Conservation (phyloP, 2,113 vertebrate genomes). For the Maylandia zebra region DNA sequence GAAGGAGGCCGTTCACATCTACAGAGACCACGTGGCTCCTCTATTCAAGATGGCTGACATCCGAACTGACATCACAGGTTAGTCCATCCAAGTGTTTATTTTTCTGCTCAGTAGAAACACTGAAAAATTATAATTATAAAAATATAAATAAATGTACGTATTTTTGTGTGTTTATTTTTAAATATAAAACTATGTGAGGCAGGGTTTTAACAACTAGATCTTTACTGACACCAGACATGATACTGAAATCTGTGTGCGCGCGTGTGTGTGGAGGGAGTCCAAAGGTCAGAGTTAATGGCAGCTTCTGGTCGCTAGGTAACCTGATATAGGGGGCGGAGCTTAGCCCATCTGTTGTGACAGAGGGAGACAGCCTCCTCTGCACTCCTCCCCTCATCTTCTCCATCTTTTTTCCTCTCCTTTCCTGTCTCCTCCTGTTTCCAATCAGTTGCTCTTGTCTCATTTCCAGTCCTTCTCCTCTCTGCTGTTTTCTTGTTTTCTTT, state of each 20-base stretch:
- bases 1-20: conserved; percentile 82
- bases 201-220: background rate
- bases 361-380: conserved; percentile 26
- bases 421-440: background rate
- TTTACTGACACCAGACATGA: background rate
- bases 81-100: conserved; percentile 12
- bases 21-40: conserved; percentile 85
- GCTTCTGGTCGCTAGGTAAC: conserved; percentile 66
- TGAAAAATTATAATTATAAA: background rate
- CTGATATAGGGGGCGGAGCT: conserved; percentile 62
- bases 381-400: background rate
- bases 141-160: background rate
- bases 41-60: conserved; percentile 89
- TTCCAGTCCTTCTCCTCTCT: background rate
- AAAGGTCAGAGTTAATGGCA: conserved; percentile 64
- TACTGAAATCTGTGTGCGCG: background rate
- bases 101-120: background rate
- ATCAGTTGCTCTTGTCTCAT: background rate
- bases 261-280: conserved; percentile 5
- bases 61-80: conserved; percentile 86
- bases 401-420: background rate
- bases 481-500: background rate
- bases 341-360: conserved; percentile 70
- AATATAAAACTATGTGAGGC: background rate
- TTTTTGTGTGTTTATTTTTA: background rate